Conservation (phyloP, 2,113 vertebrate species). For the Gulo gulo region DNA sequence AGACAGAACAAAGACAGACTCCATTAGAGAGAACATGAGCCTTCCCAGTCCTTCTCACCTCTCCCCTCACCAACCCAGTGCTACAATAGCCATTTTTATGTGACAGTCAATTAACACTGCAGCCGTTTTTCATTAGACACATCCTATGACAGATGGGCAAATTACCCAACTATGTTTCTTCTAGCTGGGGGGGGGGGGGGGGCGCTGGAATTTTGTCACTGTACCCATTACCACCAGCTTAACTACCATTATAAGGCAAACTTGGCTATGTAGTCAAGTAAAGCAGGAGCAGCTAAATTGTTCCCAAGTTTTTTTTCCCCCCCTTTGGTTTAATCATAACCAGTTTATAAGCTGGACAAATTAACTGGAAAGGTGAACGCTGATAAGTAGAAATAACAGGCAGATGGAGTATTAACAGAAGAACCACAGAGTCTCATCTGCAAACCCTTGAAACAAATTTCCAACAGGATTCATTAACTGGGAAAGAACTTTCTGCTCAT, state of each 20-base stretch:
- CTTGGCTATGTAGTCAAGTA: not conserved
- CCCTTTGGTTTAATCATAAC: constrained; percentile 3
- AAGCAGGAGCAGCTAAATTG: not conserved
- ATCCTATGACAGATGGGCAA: constrained; percentile 65
- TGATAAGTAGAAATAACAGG: not conserved
- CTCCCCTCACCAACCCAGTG: not conserved
- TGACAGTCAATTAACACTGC: constrained; percentile 55
- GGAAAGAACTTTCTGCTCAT: not conserved
- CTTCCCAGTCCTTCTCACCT: constrained; percentile 3
- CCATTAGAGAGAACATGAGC: constrained; percentile 46
- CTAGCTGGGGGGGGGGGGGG: constrained; percentile 22
- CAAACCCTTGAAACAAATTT: not conserved
- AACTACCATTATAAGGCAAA: constrained; percentile 39
- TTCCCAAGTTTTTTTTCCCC: constrained; percentile 7
- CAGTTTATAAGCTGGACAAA: not conserved
- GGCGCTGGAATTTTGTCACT: not conserved
- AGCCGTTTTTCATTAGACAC: not conserved
- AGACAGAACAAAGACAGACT: constrained; percentile 67
- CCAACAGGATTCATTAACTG: not conserved
- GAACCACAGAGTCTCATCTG: not conserved
- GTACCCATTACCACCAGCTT: constrained; percentile 42
- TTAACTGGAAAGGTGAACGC: not conserved
- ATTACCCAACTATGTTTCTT: constrained; percentile 60
- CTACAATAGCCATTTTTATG: not conserved
- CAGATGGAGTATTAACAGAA: not conserved